Evolutionary conservation across 2,888 invertebrate genomes (phyloP), one percentile per base, ranked within the genome.

Genomic region (Dolomedes plantarius): DNA sequence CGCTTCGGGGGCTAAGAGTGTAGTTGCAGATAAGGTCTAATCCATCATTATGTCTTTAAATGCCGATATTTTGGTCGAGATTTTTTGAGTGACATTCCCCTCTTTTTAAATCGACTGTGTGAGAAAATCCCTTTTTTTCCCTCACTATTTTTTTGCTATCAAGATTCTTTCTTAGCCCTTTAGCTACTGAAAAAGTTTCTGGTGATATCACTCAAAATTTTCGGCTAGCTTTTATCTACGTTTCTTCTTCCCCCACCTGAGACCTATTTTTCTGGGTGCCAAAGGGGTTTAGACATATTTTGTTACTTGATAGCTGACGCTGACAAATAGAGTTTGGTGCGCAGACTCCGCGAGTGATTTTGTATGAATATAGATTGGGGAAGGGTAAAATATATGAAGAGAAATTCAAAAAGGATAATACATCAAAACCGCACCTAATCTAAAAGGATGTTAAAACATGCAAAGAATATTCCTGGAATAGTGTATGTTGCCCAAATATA

Each of bases 41-140:
- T 85, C 83, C 83, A 85, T 85, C 83, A 85, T 85, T 85, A 77
- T 85, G 72, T 77, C 83, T 50, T 77, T 78, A 73, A 78, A 85
- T 73, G 83, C 77, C 83, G 83, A 85, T 85, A 85, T 77, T 85
- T 77, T 50, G 72, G 76, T 41, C 16, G 72, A 72, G 73, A 78
- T 85, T 85, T 85, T 77, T 78, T 85, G 83, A 85, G 67, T 85
- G 83, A 85, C 83, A 72, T 32, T 29, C 23, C 31, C 56, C 65
- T 16, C 5, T 62, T 64, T 50, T 65, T 32, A 46, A 46, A 78
- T 41, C 71, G 41, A 32, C 27, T 46, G 39, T 46, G 71, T 36
- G 46, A 56, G 13, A 11, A n/a, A 16, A 23, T 19, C n/a, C n/a
- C n/a, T n/a, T n/a, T n/a, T n/a, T n/a, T n/a, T n/a, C n/a, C n/a